Evolutionary conservation across 2,888 invertebrate genomes (phyloP), one percentile per base, ranked within the genome.

Genomic region (Zhengitettix transpicula): DNA sequence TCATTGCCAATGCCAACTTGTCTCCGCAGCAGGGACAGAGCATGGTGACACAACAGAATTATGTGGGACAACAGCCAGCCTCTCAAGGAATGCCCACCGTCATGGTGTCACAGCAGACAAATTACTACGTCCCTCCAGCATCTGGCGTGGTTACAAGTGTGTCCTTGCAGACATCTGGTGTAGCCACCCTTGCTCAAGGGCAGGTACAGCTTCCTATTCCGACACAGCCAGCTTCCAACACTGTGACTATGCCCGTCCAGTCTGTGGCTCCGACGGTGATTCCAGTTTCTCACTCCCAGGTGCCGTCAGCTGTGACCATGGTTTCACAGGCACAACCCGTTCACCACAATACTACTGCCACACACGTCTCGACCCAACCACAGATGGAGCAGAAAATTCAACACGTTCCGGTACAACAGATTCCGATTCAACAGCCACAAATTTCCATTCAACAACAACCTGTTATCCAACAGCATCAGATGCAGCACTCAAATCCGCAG

Each of bases 291-390:
- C 8, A 77, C 75, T 65, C 62, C 63, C 44, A 60, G 60, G 47
- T 72, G 40, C 65, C 71, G 69, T 7, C 77, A 75, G 65, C 65
- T 69, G 63, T 66, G 68, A 40, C 58, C 52, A 12, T 61, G 60
- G 52, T 28, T 65, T 77, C 77, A 66, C 71, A 76, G 68, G 74
- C 75, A 59, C 77, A 75, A 67, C 77, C 77, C 66, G 76, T 76
- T 58, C 66, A 65, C 56, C 67, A 66, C 59, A 62, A 61, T 59
- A 60, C 61, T 52, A 65, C n/a, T n/a, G n/a, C n/a, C n/a, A n/a
- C n/a, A n/a, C n/a, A n/a, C n/a, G n/a, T n/a, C n/a, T n/a, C 62
- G 55, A 63, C 62, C 58, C 63, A 64, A 58, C 62, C 61, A 11
- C 65, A 62, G 58, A 62, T 61, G 55, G 65, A 64, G 53, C 61